Percentiles rank a stretch among this genome's conserved stretches.
Evolutionary conservation across 2,888 invertebrate genomes (phyloP).

Genomic region (Drosophila sordidapex): DNA sequence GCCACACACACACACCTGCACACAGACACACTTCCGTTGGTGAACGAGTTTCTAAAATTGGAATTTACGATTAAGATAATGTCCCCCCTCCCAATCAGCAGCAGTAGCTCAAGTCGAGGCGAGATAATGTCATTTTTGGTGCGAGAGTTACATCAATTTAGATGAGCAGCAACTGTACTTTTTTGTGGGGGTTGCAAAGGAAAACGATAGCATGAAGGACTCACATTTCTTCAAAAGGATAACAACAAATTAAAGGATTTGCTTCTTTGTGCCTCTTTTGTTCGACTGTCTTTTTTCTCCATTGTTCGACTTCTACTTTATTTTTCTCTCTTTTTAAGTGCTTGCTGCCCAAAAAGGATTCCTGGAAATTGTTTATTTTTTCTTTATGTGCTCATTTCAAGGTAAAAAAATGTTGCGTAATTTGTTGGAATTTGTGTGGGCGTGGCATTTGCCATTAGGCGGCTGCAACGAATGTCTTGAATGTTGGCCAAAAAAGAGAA

Average conservation of each 20-base stretch:
- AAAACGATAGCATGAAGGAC: slow-evolving; percentile 52
- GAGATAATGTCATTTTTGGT: slow-evolving; percentile 58
- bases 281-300: slow-evolving; percentile 29
- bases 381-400: slow-evolving; percentile 43
- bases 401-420: slow-evolving; percentile 54
- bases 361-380: slow-evolving; percentile 56
- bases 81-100: slow-evolving; percentile 4
- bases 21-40: slow-evolving; percentile 27
- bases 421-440: slow-evolving; percentile 48
- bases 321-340: slow-evolving; percentile 27
- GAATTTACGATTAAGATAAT: slow-evolving; percentile 57
- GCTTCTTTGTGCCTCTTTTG: slow-evolving; percentile 53
- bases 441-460: slow-evolving; percentile 33
- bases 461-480: slow-evolving; percentile 13
- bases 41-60: slow-evolving; percentile 46
- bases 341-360: slow-evolving; percentile 45
- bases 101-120: slow-evolving; percentile 46
- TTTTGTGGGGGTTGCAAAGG: slow-evolving; percentile 1
- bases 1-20: slow-evolving; percentile 48
- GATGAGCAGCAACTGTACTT: slow-evolving; percentile 39
- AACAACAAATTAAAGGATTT: slow-evolving; percentile 74
- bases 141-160: slow-evolving; percentile 61
- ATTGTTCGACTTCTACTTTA: slow-evolving; percentile 38
- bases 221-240: slow-evolving; percentile 63
- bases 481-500: slow-evolving; percentile 7